These are phyloP conservation scores for Eudasyphora cyanicolor DNA, from an alignment of 2,888 invertebrate genomes.

Conservation along the genomic window DNA sequence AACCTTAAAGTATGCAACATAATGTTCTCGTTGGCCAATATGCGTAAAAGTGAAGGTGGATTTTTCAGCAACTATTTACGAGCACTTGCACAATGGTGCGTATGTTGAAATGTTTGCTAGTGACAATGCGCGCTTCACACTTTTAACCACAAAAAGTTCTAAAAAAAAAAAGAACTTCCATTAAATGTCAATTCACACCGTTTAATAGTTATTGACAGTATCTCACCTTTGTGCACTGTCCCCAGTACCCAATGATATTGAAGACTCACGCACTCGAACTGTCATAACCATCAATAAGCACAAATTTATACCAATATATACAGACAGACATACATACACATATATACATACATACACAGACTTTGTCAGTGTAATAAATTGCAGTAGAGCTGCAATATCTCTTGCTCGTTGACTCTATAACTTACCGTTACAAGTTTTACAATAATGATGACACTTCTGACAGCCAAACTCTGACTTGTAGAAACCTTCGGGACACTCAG, in stretches of 20 bases:
- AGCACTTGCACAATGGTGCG: background rate
- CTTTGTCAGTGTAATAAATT: conserved; percentile 18
- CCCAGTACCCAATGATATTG: no score
- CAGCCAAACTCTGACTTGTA: conserved; percentile 91
- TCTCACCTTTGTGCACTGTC: conserved; percentile 4
- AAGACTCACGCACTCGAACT: conserved; percentile 26
- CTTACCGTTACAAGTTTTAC: conserved; percentile 91
- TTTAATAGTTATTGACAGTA: conserved; percentile 32
- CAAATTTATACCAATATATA: background rate
- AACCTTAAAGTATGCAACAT: conserved; percentile 13
- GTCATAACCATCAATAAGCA: background rate
- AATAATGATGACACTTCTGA: conserved; percentile 93
- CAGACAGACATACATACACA: background rate
- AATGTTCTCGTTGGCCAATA: background rate
- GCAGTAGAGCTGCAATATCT: background rate
- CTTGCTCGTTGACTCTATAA: conserved; percentile 30
- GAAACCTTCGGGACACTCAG: conserved; percentile 92
- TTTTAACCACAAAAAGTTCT: conserved; percentile 11
- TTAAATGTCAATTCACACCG: conserved; percentile 25
- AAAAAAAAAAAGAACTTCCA: background rate
- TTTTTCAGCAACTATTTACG: background rate
- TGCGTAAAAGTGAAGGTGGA: background rate
- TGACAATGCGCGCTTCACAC: background rate
- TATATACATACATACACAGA: background rate
- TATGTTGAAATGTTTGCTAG: background rate